Percentiles rank a stretch among this genome's conserved stretches.
Conservation (phyloP, 1,140 invertebrate species). For the Atta texana region DNA sequence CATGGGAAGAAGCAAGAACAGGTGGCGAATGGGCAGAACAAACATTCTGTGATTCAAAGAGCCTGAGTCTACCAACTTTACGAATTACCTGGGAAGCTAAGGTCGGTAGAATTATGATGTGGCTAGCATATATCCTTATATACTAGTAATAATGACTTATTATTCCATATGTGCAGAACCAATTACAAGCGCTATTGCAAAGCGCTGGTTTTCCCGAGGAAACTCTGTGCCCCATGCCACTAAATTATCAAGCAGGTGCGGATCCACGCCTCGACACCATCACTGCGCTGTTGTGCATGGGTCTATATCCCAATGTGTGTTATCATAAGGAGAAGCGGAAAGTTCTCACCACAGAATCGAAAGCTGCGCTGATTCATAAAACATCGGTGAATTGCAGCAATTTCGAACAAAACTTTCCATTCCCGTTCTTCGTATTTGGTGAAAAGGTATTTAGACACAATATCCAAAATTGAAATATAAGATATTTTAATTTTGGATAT, state of each 20-base stretch:
- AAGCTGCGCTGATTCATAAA: constrained; percentile 97
- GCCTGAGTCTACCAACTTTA: constrained; percentile 94
- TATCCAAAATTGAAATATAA: no score
- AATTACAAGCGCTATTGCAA: constrained; percentile 94
- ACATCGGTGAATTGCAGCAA: constrained; percentile 98
- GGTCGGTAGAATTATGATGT: constrained; percentile 79
- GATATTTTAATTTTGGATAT: no score
- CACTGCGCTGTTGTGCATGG: constrained; percentile 94
- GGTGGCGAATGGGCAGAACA: constrained; percentile 93
- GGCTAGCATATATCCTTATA: neutral
- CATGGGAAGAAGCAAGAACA: constrained; percentile 93
- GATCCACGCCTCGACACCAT: constrained; percentile 95
- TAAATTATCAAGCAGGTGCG: constrained; percentile 91
- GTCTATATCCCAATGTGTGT: constrained; percentile 98
- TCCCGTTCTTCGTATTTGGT: constrained; percentile 98
- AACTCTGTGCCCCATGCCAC: constrained; percentile 89
- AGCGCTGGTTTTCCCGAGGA: constrained; percentile 96
- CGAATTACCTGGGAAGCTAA: constrained; percentile 97
- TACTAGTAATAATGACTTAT: neutral
- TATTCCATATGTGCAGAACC: constrained; percentile 87
- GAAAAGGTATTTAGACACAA: constrained; percentile 91
- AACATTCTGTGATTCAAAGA: constrained; percentile 96
- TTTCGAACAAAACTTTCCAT: constrained; percentile 94
- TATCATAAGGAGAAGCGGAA: constrained; percentile 98
- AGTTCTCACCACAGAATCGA: constrained; percentile 97